Percentiles rank a stretch among this genome's conserved stretches.
Evolutionary conservation across 1,140 invertebrate species (phyloP).

Genomic region (Metaphire vulgaris): DNA sequence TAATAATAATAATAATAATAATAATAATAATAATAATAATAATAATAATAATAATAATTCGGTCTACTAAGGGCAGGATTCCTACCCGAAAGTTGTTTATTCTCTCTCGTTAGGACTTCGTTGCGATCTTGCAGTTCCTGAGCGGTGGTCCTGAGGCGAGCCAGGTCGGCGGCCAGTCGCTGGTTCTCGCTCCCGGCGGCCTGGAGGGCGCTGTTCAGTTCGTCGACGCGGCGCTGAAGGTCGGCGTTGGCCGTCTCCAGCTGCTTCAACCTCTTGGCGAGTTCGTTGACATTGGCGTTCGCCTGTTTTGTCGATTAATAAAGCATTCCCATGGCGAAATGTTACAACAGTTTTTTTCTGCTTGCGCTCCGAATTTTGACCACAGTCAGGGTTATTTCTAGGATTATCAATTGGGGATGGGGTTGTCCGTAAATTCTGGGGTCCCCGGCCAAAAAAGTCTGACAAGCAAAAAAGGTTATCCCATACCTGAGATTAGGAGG

Average conservation of each 20-base stretch:
- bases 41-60: conserved; percentile 8
- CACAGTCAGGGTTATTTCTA: too few species aligned
- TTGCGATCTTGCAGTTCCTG: conserved; percentile 49
- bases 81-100: conserved; percentile 47
- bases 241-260: conserved; percentile 47
- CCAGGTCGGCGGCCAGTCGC: conserved; percentile 43
- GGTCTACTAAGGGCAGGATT: neutral
- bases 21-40: conserved; percentile 10
- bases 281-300: conserved; percentile 23
- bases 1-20: conserved; percentile 10
- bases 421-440: too few species aligned
- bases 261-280: conserved; percentile 44
- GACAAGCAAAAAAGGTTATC: too few species aligned
- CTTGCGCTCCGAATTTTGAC: too few species aligned
- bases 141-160: conserved; percentile 42
- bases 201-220: conserved; percentile 41
- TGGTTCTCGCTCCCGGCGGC: conserved; percentile 42
- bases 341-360: too few species aligned
- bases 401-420: too few species aligned
- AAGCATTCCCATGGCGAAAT: too few species aligned
- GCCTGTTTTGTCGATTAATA: conserved; percentile 18
- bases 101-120: conserved; percentile 47
- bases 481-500: too few species aligned
- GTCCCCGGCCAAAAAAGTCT: too few species aligned
- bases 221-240: conserved; percentile 44